Percentiles rank a stretch among this genome's conserved stretches.
Evolutionary conservation across 2,113 vertebrate genomes (phyloP).

Genomic region (Dermatemys mawii): DNA sequence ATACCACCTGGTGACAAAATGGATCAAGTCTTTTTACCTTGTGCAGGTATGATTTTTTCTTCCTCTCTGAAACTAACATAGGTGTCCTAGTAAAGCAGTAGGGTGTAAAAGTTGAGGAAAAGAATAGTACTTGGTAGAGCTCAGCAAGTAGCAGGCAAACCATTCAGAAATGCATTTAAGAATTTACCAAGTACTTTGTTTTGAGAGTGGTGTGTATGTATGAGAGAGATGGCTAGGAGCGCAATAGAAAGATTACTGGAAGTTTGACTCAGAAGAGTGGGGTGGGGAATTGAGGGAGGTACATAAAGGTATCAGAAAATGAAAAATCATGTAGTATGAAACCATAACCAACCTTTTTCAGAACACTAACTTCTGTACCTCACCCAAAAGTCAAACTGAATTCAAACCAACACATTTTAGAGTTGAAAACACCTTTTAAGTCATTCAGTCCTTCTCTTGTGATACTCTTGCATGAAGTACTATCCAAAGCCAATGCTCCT

Average conservation of each 20-base stretch:
- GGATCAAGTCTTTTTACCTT: neutral
- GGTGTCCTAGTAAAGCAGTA: neutral
- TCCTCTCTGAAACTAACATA: neutral
- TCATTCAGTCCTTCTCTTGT: rapidly evolving
- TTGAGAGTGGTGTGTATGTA: neutral
- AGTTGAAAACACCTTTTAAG: rapidly evolving
- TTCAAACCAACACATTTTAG: neutral
- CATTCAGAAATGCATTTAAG: neutral
- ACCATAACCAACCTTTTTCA: neutral
- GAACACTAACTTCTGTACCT: neutral
- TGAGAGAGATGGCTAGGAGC: neutral
- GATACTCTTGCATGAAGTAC: rapidly evolving
- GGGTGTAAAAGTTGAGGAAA: neutral
- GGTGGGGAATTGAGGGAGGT: neutral
- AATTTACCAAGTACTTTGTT: neutral
- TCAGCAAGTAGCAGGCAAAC: neutral
- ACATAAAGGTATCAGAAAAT: neutral
- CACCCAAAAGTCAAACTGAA: rapidly evolving
- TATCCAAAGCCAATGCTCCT: rapidly evolving
- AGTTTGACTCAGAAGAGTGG: neutral
- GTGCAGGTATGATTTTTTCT: neutral
- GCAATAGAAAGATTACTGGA: neutral
- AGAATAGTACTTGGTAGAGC: neutral
- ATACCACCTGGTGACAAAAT: neutral
- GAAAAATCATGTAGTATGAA: neutral